These are phyloP conservation scores for Goniozus legneri DNA, from an alignment of 1,140 invertebrate species.

Conservation along the genomic window DNA sequence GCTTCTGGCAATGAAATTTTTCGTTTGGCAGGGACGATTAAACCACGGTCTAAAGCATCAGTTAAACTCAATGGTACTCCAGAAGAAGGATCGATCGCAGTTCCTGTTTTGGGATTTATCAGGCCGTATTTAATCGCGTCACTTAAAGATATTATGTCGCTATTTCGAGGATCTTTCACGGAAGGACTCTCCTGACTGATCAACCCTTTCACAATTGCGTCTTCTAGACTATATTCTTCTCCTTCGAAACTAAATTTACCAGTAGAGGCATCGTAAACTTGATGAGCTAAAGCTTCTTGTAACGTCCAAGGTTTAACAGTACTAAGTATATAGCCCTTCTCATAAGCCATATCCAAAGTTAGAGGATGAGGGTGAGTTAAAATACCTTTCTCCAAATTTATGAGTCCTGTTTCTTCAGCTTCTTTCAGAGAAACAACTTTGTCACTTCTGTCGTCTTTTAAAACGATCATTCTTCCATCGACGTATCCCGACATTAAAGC, in stretches of 20 bases:
- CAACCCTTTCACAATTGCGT: constrained; percentile 70
- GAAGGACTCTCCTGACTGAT: constrained; percentile 77
- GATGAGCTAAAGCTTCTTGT: constrained; percentile 80
- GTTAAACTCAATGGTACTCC: constrained; percentile 71
- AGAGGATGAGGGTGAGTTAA: constrained; percentile 65
- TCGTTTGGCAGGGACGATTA: constrained; percentile 77
- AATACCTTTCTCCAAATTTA: constrained; percentile 69
- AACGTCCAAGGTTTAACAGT: constrained; percentile 75
- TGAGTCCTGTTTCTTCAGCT: constrained; percentile 64
- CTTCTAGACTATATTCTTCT: constrained; percentile 70
- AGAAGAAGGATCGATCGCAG: constrained; percentile 71
- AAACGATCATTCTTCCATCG: constrained; percentile 65
- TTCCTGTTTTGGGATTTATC: constrained; percentile 77
- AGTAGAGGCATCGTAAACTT: constrained; percentile 74
- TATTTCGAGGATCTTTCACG: constrained; percentile 73
- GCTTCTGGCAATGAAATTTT: constrained; percentile 82
- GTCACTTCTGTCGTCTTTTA: constrained; percentile 72
- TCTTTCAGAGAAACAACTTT: constrained; percentile 65
- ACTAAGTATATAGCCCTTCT: constrained; percentile 74
- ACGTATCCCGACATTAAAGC: constrained; percentile 71
- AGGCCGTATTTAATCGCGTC: constrained; percentile 80
- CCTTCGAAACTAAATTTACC: constrained; percentile 74
- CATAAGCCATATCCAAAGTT: constrained; percentile 71
- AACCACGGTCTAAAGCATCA: constrained; percentile 75
- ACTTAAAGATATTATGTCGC: constrained; percentile 73